Base-by-base conservation (phyloP, 2,113 vertebrate species). In the Rattus rattus region DNA sequence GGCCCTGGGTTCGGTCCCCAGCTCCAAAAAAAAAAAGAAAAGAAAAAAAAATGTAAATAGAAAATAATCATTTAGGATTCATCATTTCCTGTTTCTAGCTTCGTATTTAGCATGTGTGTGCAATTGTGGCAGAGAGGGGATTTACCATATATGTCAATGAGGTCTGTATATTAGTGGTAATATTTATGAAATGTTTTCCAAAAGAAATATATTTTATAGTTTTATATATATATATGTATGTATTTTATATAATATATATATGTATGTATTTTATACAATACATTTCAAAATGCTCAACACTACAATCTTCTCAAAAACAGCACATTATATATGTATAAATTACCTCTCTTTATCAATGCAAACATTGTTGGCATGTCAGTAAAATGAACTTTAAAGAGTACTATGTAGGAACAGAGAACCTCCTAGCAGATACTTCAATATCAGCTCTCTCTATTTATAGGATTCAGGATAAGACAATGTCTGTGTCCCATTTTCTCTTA, bases 131-230 rank as follows among this genome's bases (percentile, higher is more conserved):
- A 61, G 28, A 0, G 0, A 90, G 2, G 3, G 9, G 11, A 75
- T 7, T 65, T 75, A 33, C 1, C 7, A 2, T 54, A 92, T 52
- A 93, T 33, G 59, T 61, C 1, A 61, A 59, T 67, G 85, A 1
- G 1, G 79, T 59, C 36, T 76, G 80, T 65, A 67, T 79, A 90
- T 30, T 77, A 75, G 5, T 7, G 69, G 1, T 70, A 1, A 26
- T 92, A 70, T 67, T 89, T 94, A 33, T 86, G 70, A 77, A 72
- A 77, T 76, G 36, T 2, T 56, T 47, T 83, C 92, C 76, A 76
- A 7, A 22, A n/a, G 73, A 73, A 79, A 47, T 72, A 28, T 47
- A 24, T 69, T 67, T n/a, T 81, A 67, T 69, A 43, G 43, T 30
- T 30, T 69, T 14, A 69, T 10, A 30, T 69, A 69, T 33, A 14